Conservation (phyloP, 2,888 invertebrate species). For the Formica aserva region DNA sequence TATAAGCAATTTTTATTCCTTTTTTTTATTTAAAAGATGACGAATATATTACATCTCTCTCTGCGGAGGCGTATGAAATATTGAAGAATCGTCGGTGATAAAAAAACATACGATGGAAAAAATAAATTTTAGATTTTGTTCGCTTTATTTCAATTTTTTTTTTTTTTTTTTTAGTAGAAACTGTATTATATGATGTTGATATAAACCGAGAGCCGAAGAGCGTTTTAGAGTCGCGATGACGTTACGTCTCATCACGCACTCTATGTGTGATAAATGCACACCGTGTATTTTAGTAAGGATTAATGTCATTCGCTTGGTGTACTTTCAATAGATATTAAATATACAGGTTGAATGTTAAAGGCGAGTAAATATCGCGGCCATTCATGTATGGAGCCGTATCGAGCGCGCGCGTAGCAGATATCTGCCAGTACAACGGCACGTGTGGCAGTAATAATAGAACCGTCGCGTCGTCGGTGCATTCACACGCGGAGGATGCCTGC, state of each 20-base stretch:
- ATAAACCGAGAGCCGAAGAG: neutral
- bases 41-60: neutral
- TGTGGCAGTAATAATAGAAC: slow-evolving; percentile 79
- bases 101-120: neutral
- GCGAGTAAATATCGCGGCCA: slow-evolving; percentile 55
- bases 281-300: slow-evolving; percentile 45
- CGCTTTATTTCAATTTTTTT: neutral
- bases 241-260: slow-evolving; percentile 24
- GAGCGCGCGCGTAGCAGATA: slow-evolving; percentile 69
- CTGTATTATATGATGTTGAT: neutral
- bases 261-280: slow-evolving; percentile 9
- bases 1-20: neutral
- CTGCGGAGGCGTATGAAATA: neutral
- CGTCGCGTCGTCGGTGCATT: slow-evolving; percentile 77
- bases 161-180: neutral
- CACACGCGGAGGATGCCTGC: slow-evolving; percentile 72
- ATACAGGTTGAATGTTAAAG: slow-evolving; percentile 51
- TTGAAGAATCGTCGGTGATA: neutral
- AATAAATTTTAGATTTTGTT: neutral
- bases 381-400: slow-evolving; percentile 52
- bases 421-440: slow-evolving; percentile 76
- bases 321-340: slow-evolving; percentile 40
- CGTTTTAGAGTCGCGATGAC: slow-evolving; percentile 1
- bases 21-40: neutral
- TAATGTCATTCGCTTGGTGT: slow-evolving; percentile 50